Evolutionary conservation across 2,113 vertebrate genomes (phyloP), one percentile per base, ranked within the genome.

Genomic region (Onychostruthus taczanowskii): DNA sequence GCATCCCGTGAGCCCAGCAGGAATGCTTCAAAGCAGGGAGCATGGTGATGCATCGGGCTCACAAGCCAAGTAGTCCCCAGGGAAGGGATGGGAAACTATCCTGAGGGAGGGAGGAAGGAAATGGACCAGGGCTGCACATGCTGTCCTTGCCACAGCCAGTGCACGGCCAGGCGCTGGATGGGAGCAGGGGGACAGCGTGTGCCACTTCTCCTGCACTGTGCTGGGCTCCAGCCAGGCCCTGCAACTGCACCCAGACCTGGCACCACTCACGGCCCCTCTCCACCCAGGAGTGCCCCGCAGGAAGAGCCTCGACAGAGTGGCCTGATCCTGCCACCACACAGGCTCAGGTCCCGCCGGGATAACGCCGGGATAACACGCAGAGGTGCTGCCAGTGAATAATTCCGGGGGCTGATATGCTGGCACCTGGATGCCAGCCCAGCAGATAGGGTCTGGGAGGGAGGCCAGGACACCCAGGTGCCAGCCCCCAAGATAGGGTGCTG

Each of bases 191-290:
- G 3, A 80, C 33, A 4, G 80, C 12, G 1, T 31, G 87, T 49
- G 44, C 69, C 0, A 0, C 61, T 35, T 14, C 79, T 68, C 63
- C 52, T 0, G 3, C 26, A 6, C 22, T 15, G n/a, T 0, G 0
- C 50, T 88, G 91, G 82, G 70, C 82, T 74, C 50, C 59, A 10
- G 78, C 67, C 95, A 88, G 82, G 20, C 16, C 68, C 74, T 50
- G 2, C 74, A 10, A 5, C 2, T 1, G 69, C 33, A 81, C 79
- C 58, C n/a, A 44, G 50, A 58, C 37, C 64, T 64, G 64, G 50
- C 79, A 56, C 28, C 2, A 1, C 31, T 85, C 24, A 21, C 3
- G 1, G 43, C 19, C 50, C 37, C 1, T 4, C 43, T 62, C 46
- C 81, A 55, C 33, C 49, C 59, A 15, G 78, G 26, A 37, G 18